Base-by-base conservation (phyloP, 2,797 vertebrate genomes). In the Darevskia nairensis region DNA sequence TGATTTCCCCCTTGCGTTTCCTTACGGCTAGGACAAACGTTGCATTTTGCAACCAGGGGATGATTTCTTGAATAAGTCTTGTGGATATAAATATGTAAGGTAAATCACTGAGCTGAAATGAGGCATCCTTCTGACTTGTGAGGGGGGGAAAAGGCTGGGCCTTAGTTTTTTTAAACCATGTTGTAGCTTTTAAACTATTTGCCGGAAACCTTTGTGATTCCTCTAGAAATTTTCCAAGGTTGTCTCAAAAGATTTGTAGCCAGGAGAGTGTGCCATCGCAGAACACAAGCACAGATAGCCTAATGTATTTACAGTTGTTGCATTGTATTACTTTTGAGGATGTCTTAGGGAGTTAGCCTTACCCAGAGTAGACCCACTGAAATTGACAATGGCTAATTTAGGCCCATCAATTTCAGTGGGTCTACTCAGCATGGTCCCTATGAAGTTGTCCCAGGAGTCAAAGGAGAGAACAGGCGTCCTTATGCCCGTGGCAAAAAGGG, bases 401-500 rank as follows among this genome's bases (percentile, higher is more conserved):
- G 61, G 61, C 21, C 61, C 61, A 19, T 64, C 21, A 23, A 23
- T 64, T 64, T 64, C 61, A 23, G 21, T 64, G 21, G 61, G 6
- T 23, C 61, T 64, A 8, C 61, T 64, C 61, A 19, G 61, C 61
- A 64, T 7, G 61, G 61, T 64, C 61, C 21, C 61, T 64, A 23
- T 19, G 7, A 64, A 23, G 61, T 23, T 64, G 5, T 64, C 19
- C 21, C 61, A 64, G 61, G 61, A 23, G 61, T 19, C 61, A 64
- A 19, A 64, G 1, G 59, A 61, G 59, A 61, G 50, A 55, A 55
- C 13, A 55, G 50, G 50, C 50, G 13, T 7, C 59, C 59, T 61
- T 64, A 0, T 8, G 21, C 61, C 59, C 2, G 1, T 61, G 0
- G 0, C 6, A 61, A 7, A 61, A 61, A 61, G 21, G 6, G 21